phyloP scores from a whole-genome alignment of 2,888 invertebrate species.

The Chrysolina oricalcia region DNA sequence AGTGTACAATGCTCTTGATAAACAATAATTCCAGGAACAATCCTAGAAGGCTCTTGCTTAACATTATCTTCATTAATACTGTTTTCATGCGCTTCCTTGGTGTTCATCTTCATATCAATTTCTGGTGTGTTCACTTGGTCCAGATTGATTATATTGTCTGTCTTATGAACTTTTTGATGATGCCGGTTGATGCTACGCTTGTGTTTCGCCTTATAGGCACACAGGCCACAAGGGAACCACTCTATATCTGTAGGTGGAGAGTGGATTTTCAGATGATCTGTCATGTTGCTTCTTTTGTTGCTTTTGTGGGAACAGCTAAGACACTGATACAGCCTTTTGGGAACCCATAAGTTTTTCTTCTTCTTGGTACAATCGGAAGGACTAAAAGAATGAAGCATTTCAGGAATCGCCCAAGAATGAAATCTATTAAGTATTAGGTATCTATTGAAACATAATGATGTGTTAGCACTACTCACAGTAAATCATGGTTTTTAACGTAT shows the following conservation, averaged over 20 bases:
- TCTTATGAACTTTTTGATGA: not conserved
- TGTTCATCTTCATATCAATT: not conserved
- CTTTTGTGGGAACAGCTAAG: not conserved
- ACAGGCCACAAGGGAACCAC: not conserved
- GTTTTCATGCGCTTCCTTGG: not conserved
- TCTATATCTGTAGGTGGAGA: not conserved
- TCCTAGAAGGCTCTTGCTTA: not conserved
- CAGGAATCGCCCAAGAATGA: too few relatives aligned
- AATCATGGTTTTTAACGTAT: too few relatives aligned
- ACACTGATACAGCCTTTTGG: constrained; percentile 6
- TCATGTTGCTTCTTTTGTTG: constrained; percentile 7
- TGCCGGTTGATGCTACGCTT: not conserved
- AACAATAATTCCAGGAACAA: not conserved
- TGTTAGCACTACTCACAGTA: too few relatives aligned
- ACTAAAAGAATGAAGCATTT: not conserved
- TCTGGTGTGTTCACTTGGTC: not conserved
- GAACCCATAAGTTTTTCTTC: not conserved
- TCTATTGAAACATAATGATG: too few relatives aligned
- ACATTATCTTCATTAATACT: not conserved
- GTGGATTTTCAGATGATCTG: constrained; percentile 2
- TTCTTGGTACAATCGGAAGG: not conserved
- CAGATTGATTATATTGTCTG: not conserved
- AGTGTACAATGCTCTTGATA: not conserved
- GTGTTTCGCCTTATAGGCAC: not conserved
- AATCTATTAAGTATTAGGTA: too few relatives aligned